Conservation (phyloP, 2,797 vertebrate species). For the Gambelia wislizenii region DNA sequence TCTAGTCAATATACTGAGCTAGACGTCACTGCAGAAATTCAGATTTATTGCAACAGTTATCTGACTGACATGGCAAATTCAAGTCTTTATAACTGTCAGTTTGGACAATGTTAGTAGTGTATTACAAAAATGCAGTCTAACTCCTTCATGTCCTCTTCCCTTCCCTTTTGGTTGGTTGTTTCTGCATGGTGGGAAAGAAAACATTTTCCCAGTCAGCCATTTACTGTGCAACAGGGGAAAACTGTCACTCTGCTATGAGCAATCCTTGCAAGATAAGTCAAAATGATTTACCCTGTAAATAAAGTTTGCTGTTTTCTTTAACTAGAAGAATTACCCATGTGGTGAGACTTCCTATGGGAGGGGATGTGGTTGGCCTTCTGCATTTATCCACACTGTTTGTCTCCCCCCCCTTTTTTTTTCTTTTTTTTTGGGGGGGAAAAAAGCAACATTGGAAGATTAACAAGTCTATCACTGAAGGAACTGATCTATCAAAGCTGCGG, state of each 20-base stretch:
- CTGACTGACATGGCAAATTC: constrained; percentile 71
- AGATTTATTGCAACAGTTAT: constrained; percentile 67
- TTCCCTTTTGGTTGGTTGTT: constrained; percentile 75
- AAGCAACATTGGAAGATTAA: constrained; percentile 79
- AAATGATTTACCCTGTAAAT: constrained; percentile 82
- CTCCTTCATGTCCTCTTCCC: constrained; percentile 53
- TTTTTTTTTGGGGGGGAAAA: constrained; percentile 73
- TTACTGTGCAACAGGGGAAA: constrained; percentile 77
- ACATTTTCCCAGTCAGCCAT: constrained; percentile 79
- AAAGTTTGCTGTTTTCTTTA: constrained; percentile 80
- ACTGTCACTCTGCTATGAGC: constrained; percentile 77
- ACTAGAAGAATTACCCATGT: constrained; percentile 78
- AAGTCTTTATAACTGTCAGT: constrained; percentile 74
- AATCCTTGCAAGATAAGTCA: constrained; percentile 77
- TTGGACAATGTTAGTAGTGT: constrained; percentile 75
- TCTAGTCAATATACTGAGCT: constrained; percentile 65
- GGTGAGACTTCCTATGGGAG: constrained; percentile 79
- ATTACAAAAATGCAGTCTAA: constrained; percentile 73
- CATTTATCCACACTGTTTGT: constrained; percentile 78
- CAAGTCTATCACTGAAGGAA: constrained; percentile 78
- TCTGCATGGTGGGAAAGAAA: constrained; percentile 80
- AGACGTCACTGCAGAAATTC: constrained; percentile 72
- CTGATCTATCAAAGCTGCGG: constrained; percentile 77
- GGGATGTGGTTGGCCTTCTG: constrained; percentile 75
- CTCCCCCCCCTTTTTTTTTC: too few species aligned